Conservation (phyloP, 1,140 invertebrate genomes). For the Anastatus disparis region DNA sequence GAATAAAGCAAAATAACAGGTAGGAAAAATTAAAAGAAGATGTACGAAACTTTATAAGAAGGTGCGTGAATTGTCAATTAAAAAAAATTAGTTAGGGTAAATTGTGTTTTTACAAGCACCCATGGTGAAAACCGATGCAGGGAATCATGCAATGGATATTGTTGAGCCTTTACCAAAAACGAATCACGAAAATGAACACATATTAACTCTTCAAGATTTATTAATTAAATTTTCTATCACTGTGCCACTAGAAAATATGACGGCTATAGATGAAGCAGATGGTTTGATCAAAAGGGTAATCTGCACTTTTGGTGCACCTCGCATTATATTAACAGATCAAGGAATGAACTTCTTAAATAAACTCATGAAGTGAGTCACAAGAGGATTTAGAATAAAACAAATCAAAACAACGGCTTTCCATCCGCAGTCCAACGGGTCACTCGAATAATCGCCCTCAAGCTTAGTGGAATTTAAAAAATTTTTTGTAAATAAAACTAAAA, state of each 20-base stretch:
- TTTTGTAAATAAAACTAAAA: too few species aligned
- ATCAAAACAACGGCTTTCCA: slow-evolving; percentile 56
- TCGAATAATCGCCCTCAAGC: slow-evolving; percentile 58
- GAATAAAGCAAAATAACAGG: too few species aligned
- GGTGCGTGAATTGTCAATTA: slow-evolving; percentile 42
- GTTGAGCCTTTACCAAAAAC: slow-evolving; percentile 29
- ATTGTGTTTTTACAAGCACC: slow-evolving; percentile 34
- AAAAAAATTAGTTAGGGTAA: slow-evolving; percentile 37
- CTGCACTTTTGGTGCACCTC: slow-evolving; percentile 46
- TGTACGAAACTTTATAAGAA: too few species aligned
- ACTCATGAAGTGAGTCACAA: slow-evolving; percentile 42
- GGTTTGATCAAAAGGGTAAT: slow-evolving; percentile 41
- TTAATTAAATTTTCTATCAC: too few species aligned
- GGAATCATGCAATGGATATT: slow-evolving; percentile 37
- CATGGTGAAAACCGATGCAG: slow-evolving; percentile 39
- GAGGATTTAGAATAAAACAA: slow-evolving; percentile 46
- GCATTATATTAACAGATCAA: slow-evolving; percentile 49
- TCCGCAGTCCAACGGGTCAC: slow-evolving; percentile 55
- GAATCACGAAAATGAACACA: background rate
- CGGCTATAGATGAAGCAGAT: background rate
- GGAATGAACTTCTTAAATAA: slow-evolving; percentile 46
- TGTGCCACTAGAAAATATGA: slow-evolving; percentile 36
- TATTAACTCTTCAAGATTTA: slow-evolving; percentile 38
- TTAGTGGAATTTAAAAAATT: too few species aligned
- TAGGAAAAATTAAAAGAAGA: too few species aligned